Evolutionary conservation across 2,113 vertebrate species (phyloP), one percentile per base, ranked within the genome.

Genomic region (Sander vitreus): DNA sequence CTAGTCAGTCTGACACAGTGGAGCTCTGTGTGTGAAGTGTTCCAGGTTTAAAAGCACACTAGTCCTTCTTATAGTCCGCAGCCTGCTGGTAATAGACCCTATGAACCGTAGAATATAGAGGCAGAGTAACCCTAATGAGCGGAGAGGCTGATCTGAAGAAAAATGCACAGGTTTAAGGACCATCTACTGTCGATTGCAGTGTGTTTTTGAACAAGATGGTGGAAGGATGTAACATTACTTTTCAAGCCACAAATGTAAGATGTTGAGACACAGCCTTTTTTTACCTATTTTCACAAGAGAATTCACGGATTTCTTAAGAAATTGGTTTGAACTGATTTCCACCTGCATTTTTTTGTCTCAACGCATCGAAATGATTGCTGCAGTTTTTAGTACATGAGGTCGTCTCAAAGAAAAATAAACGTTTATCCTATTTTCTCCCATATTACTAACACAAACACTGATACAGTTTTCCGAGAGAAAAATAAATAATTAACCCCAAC

Each of bases 1-100:
- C 91, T 86, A 92, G 95, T 96, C 95, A 94, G 94, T 90, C 71
- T 80, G 81, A 92, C 95, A 97, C 94, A 97, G 94, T 92, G 91
- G 82, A 93, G 78, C 83, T 85, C 83, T 93, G 85, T 93, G 90
- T 86, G 83, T n/a, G 47, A 27, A 81, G 54, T 5, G 82, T 64
- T 81, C 47, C 78, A 65, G 59, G 54, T 73, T 66, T 59, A 73
- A 53, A 82, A 83, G 78, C 88, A 91, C 80, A 90, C 90, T 73
- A 36, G 64, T 57, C 59, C 84, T 79, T 79, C 78, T 87, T 73
- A 80, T 71, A 87, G 76, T 47, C 53, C 6, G 21, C 48, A 36
- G 63, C 68, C 48, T 55, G 69, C 53, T 23, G 62, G 69, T 65
- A n/a, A 63, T 76, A 82, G 85, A 87, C 72, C 65, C 85, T 33